Evolutionary conservation across 2,113 vertebrate species (phyloP).

Genomic region (Mus pahari): DNA sequence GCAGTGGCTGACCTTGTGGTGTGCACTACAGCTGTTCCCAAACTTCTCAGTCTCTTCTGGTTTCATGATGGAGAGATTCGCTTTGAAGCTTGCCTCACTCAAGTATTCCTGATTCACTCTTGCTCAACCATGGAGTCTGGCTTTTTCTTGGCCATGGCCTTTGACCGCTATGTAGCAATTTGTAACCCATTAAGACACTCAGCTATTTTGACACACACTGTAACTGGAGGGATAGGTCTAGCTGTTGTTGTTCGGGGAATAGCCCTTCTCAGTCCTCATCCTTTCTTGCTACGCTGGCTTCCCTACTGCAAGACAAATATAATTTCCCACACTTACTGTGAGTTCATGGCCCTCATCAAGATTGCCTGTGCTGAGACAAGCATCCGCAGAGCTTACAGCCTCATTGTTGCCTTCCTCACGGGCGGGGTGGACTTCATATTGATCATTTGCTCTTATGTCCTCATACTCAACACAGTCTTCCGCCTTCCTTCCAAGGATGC

Average conservation of each 20-base stretch:
- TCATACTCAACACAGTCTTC: conserved; percentile 76
- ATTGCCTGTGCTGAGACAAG: conserved; percentile 72
- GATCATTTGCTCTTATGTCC: conserved; percentile 75
- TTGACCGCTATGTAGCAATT: conserved; percentile 70
- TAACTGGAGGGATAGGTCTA: background rate
- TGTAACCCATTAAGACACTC: conserved; percentile 71
- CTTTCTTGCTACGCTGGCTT: conserved; percentile 66
- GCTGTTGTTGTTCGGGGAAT: conserved; percentile 57
- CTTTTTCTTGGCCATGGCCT: conserved; percentile 69
- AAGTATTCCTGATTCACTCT: conserved; percentile 76
- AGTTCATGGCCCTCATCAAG: conserved; percentile 77
- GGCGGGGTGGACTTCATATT: conserved; percentile 71
- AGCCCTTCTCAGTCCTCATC: conserved; percentile 54
- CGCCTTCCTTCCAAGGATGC: conserved; percentile 70
- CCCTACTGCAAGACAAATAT: conserved; percentile 75
- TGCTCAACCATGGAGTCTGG: conserved; percentile 79
- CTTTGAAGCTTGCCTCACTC: conserved; percentile 69
- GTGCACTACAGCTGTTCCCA: conserved; percentile 66
- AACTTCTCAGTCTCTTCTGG: conserved; percentile 76
- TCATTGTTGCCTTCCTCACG: conserved; percentile 75
- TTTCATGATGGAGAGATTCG: conserved; percentile 55
- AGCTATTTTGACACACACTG: conserved; percentile 61
- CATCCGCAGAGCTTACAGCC: conserved; percentile 67
- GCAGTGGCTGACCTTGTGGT: conserved; percentile 74
- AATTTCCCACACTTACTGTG: conserved; percentile 68